These are phyloP conservation scores for Sebastes trivittatus DNA, from an alignment of 2,797 vertebrate species.

Conservation along the genomic window DNA sequence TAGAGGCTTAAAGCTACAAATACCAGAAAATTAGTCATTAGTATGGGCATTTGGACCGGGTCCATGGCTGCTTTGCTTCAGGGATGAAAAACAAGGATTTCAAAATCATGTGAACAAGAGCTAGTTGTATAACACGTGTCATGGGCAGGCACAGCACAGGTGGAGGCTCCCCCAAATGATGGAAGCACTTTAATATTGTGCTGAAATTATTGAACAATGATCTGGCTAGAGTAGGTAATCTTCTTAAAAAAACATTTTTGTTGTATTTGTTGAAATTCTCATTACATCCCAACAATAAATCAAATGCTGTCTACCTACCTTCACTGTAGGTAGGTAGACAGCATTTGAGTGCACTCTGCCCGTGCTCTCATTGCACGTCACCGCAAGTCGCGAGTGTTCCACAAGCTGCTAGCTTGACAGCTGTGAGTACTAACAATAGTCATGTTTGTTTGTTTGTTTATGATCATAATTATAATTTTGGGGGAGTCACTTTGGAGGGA, in stretches of 20 bases:
- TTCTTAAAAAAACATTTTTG: rapidly evolving
- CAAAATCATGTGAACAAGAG: background rate
- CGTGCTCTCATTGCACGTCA: too few relatives aligned
- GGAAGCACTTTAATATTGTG: background rate
- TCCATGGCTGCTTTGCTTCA: background rate
- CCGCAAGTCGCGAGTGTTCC: rapidly evolving
- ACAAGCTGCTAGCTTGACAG: too few relatives aligned
- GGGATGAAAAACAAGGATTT: background rate
- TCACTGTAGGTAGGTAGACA: too few relatives aligned
- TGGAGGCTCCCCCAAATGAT: background rate
- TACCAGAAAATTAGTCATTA: constrained; percentile 1
- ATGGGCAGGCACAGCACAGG: background rate
- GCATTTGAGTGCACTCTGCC: too few relatives aligned
- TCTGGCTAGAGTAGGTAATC: too few relatives aligned
- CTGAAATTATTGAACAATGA: background rate
- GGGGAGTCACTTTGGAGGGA: too few relatives aligned
- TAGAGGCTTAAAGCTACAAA: constrained; percentile 13
- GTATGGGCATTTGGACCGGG: background rate
- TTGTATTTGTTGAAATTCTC: too few relatives aligned
- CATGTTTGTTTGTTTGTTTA: too few relatives aligned
- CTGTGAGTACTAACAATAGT: too few relatives aligned
- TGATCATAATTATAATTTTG: too few relatives aligned
- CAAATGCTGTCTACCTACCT: too few relatives aligned
- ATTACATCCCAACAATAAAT: too few relatives aligned
- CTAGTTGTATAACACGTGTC: background rate